These are phyloP conservation scores for Eumeta japonica DNA, from an alignment of 1,140 invertebrate genomes.

Conservation along the genomic window DNA sequence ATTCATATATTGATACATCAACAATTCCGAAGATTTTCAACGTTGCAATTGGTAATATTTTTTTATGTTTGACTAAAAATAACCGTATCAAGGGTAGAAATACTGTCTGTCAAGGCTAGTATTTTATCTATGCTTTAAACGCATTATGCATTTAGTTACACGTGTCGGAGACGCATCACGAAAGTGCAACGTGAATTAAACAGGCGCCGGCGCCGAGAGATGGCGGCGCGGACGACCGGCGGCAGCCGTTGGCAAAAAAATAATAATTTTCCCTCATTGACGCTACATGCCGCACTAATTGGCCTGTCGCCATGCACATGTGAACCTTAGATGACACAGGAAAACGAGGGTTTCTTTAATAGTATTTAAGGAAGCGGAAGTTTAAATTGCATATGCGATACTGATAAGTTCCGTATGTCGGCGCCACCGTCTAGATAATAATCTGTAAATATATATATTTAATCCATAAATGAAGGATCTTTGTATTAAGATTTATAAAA, in stretches of 20 bases:
- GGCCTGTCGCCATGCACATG: conserved; percentile 51
- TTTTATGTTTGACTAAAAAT: no score
- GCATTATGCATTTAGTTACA: neutral
- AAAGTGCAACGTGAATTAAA: neutral
- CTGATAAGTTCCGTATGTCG: conserved; percentile 30
- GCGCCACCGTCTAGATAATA: neutral
- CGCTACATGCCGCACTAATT: conserved; percentile 40
- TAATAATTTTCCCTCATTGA: no score
- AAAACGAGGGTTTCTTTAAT: no score
- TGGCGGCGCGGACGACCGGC: conserved; percentile 21
- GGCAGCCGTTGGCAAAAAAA: no score
- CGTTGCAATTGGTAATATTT: no score
- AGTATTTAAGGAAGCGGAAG: conserved; percentile 53
- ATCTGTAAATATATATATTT: no score
- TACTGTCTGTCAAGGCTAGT: neutral
- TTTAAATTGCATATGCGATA: conserved; percentile 45
- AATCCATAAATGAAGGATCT: no score
- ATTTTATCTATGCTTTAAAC: neutral
- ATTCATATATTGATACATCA: no score
- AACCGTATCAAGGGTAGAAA: no score
- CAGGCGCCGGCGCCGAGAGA: conserved; percentile 9
- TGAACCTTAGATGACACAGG: conserved; percentile 21
- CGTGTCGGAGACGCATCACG: neutral
- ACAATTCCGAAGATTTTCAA: no score
- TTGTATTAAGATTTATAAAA: no score